These are phyloP conservation scores for Recurvirostra avosetta DNA, from an alignment of 2,113 vertebrate genomes.

Conservation along the genomic window DNA sequence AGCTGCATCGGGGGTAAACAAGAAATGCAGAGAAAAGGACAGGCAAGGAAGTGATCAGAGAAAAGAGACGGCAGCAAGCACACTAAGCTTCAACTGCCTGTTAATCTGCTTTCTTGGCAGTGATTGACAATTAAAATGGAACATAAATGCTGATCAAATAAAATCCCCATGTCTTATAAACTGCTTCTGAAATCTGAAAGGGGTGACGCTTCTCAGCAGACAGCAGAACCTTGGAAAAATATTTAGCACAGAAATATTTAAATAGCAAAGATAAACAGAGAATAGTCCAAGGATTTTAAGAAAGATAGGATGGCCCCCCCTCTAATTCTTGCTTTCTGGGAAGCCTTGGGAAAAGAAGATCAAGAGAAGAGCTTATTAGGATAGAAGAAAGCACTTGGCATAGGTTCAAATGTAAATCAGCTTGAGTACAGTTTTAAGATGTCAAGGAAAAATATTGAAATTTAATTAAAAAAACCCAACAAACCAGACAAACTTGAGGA, in stretches of 20 bases:
- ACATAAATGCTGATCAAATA: background rate
- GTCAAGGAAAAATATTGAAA: background rate
- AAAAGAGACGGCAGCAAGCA: background rate
- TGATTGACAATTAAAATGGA: background rate
- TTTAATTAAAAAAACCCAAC: background rate
- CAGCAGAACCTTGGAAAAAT: background rate
- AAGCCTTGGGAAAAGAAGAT: background rate
- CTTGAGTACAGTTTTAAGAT: background rate
- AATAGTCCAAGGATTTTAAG: background rate
- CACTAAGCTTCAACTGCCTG: background rate
- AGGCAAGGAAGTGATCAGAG: background rate
- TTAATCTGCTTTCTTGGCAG: background rate
- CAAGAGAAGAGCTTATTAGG: background rate
- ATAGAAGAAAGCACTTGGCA: slow-evolving; percentile 1
- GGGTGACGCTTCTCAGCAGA: background rate
- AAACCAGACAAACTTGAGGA: background rate
- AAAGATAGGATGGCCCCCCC: background rate
- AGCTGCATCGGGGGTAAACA: background rate
- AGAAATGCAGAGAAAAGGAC: background rate
- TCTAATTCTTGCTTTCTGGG: background rate
- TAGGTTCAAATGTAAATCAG: slow-evolving; percentile 21
- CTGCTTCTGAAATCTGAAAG: background rate
- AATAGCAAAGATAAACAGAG: background rate
- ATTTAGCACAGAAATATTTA: background rate
- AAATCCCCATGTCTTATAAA: background rate